These are phyloP conservation scores for Rhegmatorhina hoffmannsi DNA, from an alignment of 2,113 vertebrate species.

Conservation along the genomic window DNA sequence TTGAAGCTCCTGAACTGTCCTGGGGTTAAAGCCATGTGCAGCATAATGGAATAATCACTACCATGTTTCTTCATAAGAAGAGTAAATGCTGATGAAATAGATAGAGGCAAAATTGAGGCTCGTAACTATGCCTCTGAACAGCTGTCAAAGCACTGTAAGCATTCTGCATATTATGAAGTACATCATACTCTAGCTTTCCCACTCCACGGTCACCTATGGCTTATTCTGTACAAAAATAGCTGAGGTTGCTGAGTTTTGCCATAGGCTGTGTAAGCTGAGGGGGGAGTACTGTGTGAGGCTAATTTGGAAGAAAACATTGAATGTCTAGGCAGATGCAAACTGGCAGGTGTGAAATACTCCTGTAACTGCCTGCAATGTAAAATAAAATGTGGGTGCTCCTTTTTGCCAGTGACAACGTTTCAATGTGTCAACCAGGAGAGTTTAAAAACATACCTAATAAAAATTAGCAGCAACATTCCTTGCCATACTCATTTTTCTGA, in stretches of 20 bases:
- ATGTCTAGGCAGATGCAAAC: conserved; percentile 18
- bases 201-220: not conserved
- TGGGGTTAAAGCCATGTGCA: not conserved
- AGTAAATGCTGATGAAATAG: not conserved
- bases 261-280: not conserved
- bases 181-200: not conserved
- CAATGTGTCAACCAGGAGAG: not conserved
- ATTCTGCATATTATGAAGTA: not conserved
- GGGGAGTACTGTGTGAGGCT: not conserved
- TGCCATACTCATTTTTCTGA: not conserved
- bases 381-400: not conserved
- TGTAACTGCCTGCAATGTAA: not conserved
- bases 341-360: conserved; percentile 61
- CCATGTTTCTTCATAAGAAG: conserved; percentile 1
- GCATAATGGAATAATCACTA: not conserved
- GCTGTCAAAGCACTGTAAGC: conserved; percentile 25
- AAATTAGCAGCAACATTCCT: not conserved
- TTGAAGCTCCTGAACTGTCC: not conserved
- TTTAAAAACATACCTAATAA: not conserved
- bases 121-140: not conserved
- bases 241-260: conserved; percentile 9
- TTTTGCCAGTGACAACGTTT: not conserved
- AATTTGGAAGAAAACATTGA: not conserved
- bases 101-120: conserved; percentile 12
- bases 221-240: conserved; percentile 21